Conservation (phyloP, 2,797 vertebrate species). For the Dendrocincla fuliginosa region DNA sequence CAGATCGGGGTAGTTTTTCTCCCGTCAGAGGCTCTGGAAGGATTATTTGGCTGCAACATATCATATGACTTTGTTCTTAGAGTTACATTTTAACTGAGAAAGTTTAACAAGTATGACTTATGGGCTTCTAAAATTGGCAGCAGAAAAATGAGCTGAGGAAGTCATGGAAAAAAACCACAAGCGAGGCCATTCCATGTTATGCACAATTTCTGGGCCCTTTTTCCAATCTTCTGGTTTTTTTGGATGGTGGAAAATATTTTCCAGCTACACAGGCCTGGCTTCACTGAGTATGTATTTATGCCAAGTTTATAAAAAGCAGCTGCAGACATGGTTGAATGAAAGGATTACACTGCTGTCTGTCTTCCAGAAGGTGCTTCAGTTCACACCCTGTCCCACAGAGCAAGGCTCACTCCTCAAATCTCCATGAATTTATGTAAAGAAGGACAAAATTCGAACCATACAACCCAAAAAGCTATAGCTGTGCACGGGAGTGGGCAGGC, state of each 20-base stretch:
- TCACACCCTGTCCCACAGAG: slow-evolving; percentile 61
- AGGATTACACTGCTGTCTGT: slow-evolving; percentile 83
- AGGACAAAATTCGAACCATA: not conserved
- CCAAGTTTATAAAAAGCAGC: slow-evolving; percentile 86
- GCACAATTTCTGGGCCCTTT: slow-evolving; percentile 83
- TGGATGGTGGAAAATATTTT: slow-evolving; percentile 84
- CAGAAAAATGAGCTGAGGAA: slow-evolving; percentile 80
- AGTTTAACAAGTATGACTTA: slow-evolving; percentile 78
- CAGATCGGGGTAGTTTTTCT: not conserved
- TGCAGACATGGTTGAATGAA: slow-evolving; percentile 84
- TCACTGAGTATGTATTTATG: slow-evolving; percentile 70
- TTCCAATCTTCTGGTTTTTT: slow-evolving; percentile 75
- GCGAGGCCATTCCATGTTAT: slow-evolving; percentile 79
- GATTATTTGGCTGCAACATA: slow-evolving; percentile 49
- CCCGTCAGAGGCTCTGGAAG: slow-evolving; percentile 26
- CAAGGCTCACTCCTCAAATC: not conserved
- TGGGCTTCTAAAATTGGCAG: slow-evolving; percentile 79
- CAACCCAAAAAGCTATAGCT: not conserved
- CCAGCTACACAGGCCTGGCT: slow-evolving; percentile 84
- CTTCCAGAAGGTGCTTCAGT: slow-evolving; percentile 79
- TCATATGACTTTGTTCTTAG: slow-evolving; percentile 77
- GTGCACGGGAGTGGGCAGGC: not conserved
- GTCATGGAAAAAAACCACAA: slow-evolving; percentile 85
- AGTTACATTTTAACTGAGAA: slow-evolving; percentile 79
- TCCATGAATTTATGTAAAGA: not conserved